These are phyloP conservation scores for Mastomys natalensis DNA, from an alignment of 2,113 vertebrate genomes.

Conservation along the genomic window DNA sequence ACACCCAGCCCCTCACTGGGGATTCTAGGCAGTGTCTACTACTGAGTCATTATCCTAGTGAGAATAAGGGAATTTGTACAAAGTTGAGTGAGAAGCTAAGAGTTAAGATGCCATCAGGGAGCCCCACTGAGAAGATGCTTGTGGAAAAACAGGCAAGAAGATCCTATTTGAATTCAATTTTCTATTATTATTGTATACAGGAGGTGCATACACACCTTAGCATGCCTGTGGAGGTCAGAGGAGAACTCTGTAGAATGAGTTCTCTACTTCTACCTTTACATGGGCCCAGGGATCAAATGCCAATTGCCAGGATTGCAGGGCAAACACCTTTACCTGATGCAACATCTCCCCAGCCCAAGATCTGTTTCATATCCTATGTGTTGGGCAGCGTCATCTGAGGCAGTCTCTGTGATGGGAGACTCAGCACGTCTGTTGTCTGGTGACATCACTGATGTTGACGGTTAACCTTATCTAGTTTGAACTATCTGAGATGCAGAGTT, in stretches of 20 bases:
- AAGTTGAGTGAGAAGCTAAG: neutral
- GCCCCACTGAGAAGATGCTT: neutral
- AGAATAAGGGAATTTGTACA: neutral
- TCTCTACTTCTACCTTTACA: neutral
- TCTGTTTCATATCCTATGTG: neutral
- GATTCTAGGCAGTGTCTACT: neutral
- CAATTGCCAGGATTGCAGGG: neutral
- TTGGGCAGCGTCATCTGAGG: neutral
- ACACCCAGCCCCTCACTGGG: neutral
- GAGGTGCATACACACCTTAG: neutral
- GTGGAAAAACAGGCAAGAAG: neutral
- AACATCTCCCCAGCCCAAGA: neutral
- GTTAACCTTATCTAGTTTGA: neutral
- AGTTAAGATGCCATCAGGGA: neutral
- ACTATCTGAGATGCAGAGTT: neutral
- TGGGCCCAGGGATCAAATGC: neutral
- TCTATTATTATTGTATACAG: neutral
- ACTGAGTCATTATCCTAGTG: neutral
- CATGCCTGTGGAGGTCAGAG: neutral
- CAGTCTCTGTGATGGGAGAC: neutral
- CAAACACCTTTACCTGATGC: neutral
- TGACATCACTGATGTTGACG: neutral
- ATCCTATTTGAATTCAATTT: neutral
- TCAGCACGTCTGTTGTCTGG: neutral
- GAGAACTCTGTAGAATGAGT: neutral